Percentiles rank a stretch among this genome's conserved stretches.
These are phyloP conservation scores for Thomomys bottae DNA, from an alignment of 2,113 vertebrate species.

Conservation along the genomic window DNA sequence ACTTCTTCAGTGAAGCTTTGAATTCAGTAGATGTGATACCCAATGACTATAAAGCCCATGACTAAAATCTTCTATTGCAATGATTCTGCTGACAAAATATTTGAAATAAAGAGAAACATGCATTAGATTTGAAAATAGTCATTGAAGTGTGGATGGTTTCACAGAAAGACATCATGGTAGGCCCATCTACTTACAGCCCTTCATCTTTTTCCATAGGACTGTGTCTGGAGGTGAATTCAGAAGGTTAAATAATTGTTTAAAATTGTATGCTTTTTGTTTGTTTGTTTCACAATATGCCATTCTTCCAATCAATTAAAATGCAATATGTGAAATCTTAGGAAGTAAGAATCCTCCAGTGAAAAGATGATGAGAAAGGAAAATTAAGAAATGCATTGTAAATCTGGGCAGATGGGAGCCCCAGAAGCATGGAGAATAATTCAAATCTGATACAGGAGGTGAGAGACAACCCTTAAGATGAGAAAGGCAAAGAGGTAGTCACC, in stretches of 20 bases:
- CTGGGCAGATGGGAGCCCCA: constrained; percentile 17
- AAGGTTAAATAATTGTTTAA: neutral
- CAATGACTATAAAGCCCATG: neutral
- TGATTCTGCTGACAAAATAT: neutral
- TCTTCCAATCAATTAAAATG: constrained; percentile 7
- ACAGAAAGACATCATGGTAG: neutral
- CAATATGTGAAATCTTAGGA: neutral
- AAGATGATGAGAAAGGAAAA: neutral
- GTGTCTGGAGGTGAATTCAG: neutral
- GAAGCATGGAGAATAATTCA: constrained; percentile 49
- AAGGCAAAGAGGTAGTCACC: neutral
- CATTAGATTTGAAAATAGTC: constrained; percentile 7
- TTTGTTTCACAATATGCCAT: neutral
- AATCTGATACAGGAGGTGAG: constrained; percentile 54
- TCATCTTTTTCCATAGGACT: neutral
- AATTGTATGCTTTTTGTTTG: neutral
- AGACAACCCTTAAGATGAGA: constrained; percentile 3
- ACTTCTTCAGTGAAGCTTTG: constrained; percentile 3
- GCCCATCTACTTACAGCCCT: neutral
- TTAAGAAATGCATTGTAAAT: constrained; percentile 33
- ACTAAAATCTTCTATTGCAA: neutral
- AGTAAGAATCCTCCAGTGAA: neutral
- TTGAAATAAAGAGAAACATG: neutral
- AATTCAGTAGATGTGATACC: neutral
- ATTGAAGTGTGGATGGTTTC: neutral